phyloP scores from a whole-genome alignment of 2,797 vertebrate species.

The Enteromius afrohamiltoni region DNA sequence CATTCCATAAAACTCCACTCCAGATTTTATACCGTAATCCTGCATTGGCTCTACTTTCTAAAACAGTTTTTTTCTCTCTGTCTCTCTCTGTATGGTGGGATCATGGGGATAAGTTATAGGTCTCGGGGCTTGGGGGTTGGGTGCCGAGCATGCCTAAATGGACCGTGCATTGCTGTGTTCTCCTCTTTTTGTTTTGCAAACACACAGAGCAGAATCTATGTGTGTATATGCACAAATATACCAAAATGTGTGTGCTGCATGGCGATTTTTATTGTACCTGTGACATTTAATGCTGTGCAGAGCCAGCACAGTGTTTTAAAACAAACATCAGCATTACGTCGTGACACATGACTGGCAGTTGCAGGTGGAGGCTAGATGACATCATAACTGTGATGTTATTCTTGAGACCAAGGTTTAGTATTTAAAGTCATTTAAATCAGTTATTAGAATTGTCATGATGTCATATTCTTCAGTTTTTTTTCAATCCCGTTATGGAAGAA shows the following conservation, averaged over 20 bases:
- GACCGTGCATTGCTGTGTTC: conserved; percentile 59
- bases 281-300: not conserved
- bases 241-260: not conserved
- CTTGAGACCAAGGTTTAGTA: not conserved
- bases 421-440: not conserved
- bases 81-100: conserved; percentile 66
- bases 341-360: conserved; percentile 5
- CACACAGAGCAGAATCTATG: not conserved
- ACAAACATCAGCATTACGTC: not conserved
- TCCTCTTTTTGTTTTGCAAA: conserved; percentile 30
- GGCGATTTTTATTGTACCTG: not conserved
- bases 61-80: conserved; percentile 70
- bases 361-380: not conserved
- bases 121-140: conserved; percentile 72
- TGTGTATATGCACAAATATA: not conserved
- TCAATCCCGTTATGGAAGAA: not conserved
- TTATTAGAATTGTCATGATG: not conserved
- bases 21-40: conserved; percentile 66
- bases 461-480: not conserved
- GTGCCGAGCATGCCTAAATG: conserved; percentile 63
- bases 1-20: conserved; percentile 53
- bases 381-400: conserved; percentile 7
- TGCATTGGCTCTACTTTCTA: conserved; percentile 79
- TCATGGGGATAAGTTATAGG: conserved; percentile 74
- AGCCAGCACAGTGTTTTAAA: conserved; percentile 10